These are phyloP conservation scores for Ardeotis arabs DNA, from an alignment of 2,113 vertebrate genomes.

Conservation along the genomic window DNA sequence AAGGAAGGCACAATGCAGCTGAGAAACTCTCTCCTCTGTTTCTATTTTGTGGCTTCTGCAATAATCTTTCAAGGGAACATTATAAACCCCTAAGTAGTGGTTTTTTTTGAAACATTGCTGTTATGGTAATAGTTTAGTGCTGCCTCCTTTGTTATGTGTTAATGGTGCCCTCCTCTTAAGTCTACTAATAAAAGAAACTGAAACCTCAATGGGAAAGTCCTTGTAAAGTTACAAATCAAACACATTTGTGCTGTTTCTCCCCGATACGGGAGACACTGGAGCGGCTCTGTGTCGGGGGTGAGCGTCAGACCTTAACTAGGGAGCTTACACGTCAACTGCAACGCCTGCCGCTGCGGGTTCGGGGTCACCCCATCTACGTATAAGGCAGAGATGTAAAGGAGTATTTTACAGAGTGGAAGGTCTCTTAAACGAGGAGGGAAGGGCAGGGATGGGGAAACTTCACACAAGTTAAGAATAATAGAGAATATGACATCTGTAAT, in stretches of 20 bases:
- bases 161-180: constrained; percentile 17
- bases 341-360: rapidly evolving
- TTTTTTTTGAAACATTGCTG: background rate
- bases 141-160: constrained; percentile 44
- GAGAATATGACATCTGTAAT: background rate
- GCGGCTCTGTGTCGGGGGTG: background rate
- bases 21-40: background rate
- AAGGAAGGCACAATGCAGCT: background rate
- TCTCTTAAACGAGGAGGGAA: background rate
- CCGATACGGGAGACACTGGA: background rate
- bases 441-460: background rate
- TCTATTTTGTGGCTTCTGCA: constrained; percentile 26
- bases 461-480: background rate
- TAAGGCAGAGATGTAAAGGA: background rate
- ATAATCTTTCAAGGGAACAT: constrained; percentile 12
- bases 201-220: background rate
- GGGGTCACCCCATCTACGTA: background rate
- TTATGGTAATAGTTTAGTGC: background rate
- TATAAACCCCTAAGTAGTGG: constrained; percentile 38
- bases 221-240: constrained; percentile 12
- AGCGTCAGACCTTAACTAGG: background rate
- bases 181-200: constrained; percentile 31
- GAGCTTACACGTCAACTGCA: background rate
- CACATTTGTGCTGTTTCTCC: background rate
- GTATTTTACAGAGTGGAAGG: background rate